Evolutionary conservation across 2,888 invertebrate species (phyloP).

Genomic region (Diaperis boleti): DNA sequence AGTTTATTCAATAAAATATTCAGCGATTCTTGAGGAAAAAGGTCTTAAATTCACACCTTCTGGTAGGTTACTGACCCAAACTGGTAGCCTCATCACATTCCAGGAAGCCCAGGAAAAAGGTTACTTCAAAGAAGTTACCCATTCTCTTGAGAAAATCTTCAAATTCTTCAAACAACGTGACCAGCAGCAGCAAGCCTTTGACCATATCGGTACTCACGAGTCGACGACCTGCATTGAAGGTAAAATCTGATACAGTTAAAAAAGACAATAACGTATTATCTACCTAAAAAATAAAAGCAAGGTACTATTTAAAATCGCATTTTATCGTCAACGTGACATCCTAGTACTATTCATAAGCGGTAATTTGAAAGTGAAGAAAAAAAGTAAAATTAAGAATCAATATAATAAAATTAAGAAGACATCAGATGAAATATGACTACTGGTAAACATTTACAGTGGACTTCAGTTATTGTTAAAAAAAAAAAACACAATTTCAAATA

Average conservation of each 20-base stretch:
- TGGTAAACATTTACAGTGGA: no score
- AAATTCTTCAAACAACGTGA: constrained; percentile 18
- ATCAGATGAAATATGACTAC: no score
- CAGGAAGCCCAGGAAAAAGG: constrained; percentile 58
- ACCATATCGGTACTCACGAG: background rate
- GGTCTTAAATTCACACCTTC: constrained; percentile 59
- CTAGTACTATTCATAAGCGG: no score
- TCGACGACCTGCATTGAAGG: constrained; percentile 9
- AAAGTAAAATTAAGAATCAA: no score
- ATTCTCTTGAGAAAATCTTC: constrained; percentile 16
- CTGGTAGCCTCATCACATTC: constrained; percentile 56
- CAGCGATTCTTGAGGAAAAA: constrained; percentile 50
- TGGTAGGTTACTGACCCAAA: constrained; percentile 56
- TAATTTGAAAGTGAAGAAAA: no score
- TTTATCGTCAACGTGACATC: no score
- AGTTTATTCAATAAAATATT: constrained; percentile 29
- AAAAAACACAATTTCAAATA: no score
- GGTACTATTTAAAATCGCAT: no score
- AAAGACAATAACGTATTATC: background rate
- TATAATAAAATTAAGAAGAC: no score
- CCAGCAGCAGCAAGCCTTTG: background rate
- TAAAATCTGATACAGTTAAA: background rate
- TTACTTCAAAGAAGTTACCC: constrained; percentile 54
- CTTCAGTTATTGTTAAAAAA: no score
- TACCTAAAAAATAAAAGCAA: no score